A percentile compares a stretch with the other conserved stretches of the same genome.
Conservation (phyloP, 2,113 vertebrate species). For the Paracanthobrama guichenoti region DNA sequence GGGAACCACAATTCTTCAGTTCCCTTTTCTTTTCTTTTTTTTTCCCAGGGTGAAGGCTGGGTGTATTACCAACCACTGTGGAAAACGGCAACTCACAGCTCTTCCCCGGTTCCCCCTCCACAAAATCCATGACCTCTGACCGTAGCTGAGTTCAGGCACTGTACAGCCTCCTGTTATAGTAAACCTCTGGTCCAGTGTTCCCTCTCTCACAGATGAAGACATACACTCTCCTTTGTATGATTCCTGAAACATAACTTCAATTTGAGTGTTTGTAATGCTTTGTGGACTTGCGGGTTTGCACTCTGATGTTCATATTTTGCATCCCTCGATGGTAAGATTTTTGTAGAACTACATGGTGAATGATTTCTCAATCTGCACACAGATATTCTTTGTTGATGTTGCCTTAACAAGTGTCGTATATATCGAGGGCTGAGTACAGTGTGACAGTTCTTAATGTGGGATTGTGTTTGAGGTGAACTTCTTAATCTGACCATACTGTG, state of each 20-base stretch:
- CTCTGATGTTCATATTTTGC: slow-evolving; percentile 38
- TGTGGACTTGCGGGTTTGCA: slow-evolving; percentile 42
- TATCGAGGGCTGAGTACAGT: slow-evolving; percentile 27
- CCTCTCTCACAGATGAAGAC: slow-evolving; percentile 44
- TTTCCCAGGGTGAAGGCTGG: slow-evolving; percentile 91
- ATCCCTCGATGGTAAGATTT: slow-evolving; percentile 38
- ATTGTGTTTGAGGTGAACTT: slow-evolving; percentile 48
- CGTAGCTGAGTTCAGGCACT: slow-evolving; percentile 27
- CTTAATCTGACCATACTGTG: slow-evolving; percentile 43
- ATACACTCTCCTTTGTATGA: slow-evolving; percentile 33
- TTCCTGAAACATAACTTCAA: slow-evolving; percentile 28
- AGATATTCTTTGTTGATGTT: slow-evolving; percentile 53
- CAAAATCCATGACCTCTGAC: slow-evolving; percentile 65
- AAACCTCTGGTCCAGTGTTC: slow-evolving; percentile 32
- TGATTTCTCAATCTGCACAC: slow-evolving; percentile 46
- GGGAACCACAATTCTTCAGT: not conserved
- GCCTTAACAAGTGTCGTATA: slow-evolving; percentile 54
- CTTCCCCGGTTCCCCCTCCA: slow-evolving; percentile 69
- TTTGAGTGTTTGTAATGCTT: slow-evolving; percentile 36
- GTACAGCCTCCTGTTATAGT: slow-evolving; percentile 13
- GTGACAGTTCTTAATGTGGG: slow-evolving; percentile 1
- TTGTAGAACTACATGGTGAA: slow-evolving; percentile 36
- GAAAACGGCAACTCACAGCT: slow-evolving; percentile 70
- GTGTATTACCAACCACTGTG: slow-evolving; percentile 91
- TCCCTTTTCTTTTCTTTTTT: not conserved